Conservation (phyloP, 2,797 vertebrate genomes). For the Lagocephalus sceleratus region DNA sequence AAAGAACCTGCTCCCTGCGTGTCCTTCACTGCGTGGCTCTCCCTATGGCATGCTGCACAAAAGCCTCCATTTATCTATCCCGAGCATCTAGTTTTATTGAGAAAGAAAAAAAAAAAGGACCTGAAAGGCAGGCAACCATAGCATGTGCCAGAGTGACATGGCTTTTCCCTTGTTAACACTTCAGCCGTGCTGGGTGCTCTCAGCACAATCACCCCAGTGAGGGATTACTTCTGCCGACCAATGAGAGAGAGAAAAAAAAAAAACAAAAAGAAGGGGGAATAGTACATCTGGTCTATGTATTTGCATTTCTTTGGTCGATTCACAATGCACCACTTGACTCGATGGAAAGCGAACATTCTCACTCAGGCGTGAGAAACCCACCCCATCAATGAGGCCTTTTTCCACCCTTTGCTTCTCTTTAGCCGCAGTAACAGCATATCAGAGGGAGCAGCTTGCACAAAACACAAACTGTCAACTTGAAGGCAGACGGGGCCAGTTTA, state of each 20-base stretch:
- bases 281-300: constrained; percentile 75
- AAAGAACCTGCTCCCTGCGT: constrained; percentile 66
- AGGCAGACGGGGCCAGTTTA: constrained; percentile 48
- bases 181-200: constrained; percentile 43
- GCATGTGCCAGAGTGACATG: constrained; percentile 69
- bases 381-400: constrained; percentile 68
- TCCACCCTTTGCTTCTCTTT: constrained; percentile 57
- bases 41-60: constrained; percentile 70
- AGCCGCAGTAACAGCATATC: constrained; percentile 54
- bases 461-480: constrained; percentile 65
- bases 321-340: constrained; percentile 77
- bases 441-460: constrained; percentile 61
- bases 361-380: constrained; percentile 75
- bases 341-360: constrained; percentile 70
- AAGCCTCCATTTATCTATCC: constrained; percentile 71
- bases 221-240: constrained; percentile 63
- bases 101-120: constrained; percentile 45
- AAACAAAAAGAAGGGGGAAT: constrained; percentile 39
- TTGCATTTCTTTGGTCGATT: constrained; percentile 77
- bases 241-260: constrained; percentile 27
- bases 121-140: constrained; percentile 60
- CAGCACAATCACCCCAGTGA: constrained; percentile 43
- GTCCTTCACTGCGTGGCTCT: constrained; percentile 68
- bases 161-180: constrained; percentile 75
- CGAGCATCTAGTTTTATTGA: constrained; percentile 66